Base-by-base conservation (phyloP, 2,888 invertebrate species). In the Drosophila histrio region DNA sequence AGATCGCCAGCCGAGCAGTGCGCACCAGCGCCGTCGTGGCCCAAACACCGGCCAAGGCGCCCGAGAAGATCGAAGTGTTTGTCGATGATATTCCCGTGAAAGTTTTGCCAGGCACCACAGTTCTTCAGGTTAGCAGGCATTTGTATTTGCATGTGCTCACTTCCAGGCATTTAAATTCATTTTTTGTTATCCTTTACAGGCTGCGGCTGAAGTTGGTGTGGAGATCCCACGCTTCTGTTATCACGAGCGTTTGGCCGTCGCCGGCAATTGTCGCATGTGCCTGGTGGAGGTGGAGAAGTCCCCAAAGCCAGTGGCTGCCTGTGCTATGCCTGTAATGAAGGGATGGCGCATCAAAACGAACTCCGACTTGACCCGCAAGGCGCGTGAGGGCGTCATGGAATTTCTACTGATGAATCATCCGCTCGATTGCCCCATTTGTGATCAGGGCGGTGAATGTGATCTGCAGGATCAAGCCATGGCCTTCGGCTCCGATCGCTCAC, bases 271-370 rank as follows among this genome's bases (percentile, higher is more conserved):
- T 91, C 95, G 99, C 72, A 99, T 99, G 99, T 99, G 99, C 92
- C 93, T 99, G 24, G 99, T 99, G 0, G 99, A 99, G 92, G 98
- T 99, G 9, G 99, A 99, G 91, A 99, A 97, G 91, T 97, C 98
- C 38, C 96, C 98, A 1, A 98, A 99, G 93, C 99, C 99, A 0
- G 97, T 98, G 0, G 99, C 99, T 7, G 98, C 99, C 0, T 99
- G 99, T 92, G 99, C 99, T 11, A 99, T 99, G 99, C 99, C 99
- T 0, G 99, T 99, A 0, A 98, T 99, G 99, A 99, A 99, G 92
- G 99, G 99, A n/a, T 98, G 97, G 99, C 94, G 96, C 77, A 95
- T 99, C 17, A 99, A 99, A 92, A 99, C 99, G 17, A 97, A 99
- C 91, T 99, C 99, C 0, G 97, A 98, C 81, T 93, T 99, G 92